phyloP scores from a whole-genome alignment of 2,888 invertebrate species.

The Clanis bilineata region DNA sequence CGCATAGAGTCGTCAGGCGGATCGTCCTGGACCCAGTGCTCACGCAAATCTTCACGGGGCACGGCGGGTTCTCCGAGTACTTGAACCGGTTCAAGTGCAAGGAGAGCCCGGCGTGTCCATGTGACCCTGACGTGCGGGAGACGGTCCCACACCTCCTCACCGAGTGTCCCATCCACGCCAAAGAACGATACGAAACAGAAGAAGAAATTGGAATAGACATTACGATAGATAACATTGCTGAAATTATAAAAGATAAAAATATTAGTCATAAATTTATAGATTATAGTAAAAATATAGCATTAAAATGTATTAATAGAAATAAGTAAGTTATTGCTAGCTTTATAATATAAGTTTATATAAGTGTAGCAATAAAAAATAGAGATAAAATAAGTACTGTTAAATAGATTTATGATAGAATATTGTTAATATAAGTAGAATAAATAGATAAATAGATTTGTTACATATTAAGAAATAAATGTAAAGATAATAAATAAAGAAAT shows the following conservation, averaged over 20 bases:
- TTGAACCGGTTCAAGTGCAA: conserved; percentile 21
- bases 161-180: not conserved
- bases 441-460: conserved; percentile 16
- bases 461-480: conserved; percentile 20
- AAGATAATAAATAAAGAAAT: not conserved
- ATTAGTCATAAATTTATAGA: not conserved
- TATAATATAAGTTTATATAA: not conserved
- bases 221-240: not conserved
- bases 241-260: not conserved
- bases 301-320: not conserved
- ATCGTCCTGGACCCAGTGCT: too few species aligned
- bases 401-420: too few species aligned
- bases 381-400: not conserved
- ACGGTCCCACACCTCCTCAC: not conserved
- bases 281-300: not conserved
- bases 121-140: conserved; percentile 17
- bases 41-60: too few species aligned
- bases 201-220: not conserved
- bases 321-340: not conserved
- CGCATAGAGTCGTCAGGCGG: too few species aligned
- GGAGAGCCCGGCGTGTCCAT: conserved; percentile 23
- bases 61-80: conserved; percentile 27
- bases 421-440: too few species aligned
- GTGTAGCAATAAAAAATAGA: not conserved
- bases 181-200: not conserved